These are phyloP conservation scores for Taurulus bubalis DNA, from an alignment of 2,113 vertebrate species.

Conservation along the genomic window DNA sequence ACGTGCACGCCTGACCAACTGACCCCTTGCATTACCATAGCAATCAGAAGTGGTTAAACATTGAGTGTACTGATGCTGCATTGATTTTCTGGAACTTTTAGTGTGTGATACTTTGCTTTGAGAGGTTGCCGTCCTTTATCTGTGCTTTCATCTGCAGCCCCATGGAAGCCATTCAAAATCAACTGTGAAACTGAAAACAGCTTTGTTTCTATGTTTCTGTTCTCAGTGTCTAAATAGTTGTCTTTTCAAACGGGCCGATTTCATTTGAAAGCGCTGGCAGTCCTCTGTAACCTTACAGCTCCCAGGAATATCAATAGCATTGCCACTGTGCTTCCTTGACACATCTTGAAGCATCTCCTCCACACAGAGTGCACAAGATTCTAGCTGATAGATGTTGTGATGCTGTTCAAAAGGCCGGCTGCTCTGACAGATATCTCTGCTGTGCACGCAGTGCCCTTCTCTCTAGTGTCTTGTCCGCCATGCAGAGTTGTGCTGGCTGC, in stretches of 20 bases:
- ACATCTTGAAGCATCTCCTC: slow-evolving; percentile 62
- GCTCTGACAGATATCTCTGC: slow-evolving; percentile 55
- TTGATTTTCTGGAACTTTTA: slow-evolving; percentile 42
- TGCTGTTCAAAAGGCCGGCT: slow-evolving; percentile 57
- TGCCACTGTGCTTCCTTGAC: slow-evolving; percentile 60
- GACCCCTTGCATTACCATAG: slow-evolving; percentile 45
- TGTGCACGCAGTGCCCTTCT: slow-evolving; percentile 48
- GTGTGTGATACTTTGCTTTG: slow-evolving; percentile 23
- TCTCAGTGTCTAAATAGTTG: slow-evolving; percentile 33
- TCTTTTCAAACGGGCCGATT: slow-evolving; percentile 40
- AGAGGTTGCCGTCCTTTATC: slow-evolving; percentile 27
- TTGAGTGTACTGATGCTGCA: slow-evolving; percentile 16
- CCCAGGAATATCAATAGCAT: slow-evolving; percentile 59
- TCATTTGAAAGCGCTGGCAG: slow-evolving; percentile 32
- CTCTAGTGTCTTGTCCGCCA: slow-evolving; percentile 50
- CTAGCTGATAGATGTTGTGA: slow-evolving; percentile 60
- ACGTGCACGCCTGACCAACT: slow-evolving; percentile 40
- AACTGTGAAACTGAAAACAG: slow-evolving; percentile 37
- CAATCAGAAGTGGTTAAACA: slow-evolving; percentile 42
- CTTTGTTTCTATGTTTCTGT: slow-evolving; percentile 30
- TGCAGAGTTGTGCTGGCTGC: slow-evolving; percentile 49
- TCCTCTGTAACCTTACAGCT: slow-evolving; percentile 49
- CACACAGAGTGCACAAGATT: slow-evolving; percentile 41
- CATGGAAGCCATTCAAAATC: slow-evolving; percentile 34
- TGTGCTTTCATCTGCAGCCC: slow-evolving; percentile 34